phyloP scores from a whole-genome alignment of 2,113 vertebrate species.

The Pituophis catenifer region DNA sequence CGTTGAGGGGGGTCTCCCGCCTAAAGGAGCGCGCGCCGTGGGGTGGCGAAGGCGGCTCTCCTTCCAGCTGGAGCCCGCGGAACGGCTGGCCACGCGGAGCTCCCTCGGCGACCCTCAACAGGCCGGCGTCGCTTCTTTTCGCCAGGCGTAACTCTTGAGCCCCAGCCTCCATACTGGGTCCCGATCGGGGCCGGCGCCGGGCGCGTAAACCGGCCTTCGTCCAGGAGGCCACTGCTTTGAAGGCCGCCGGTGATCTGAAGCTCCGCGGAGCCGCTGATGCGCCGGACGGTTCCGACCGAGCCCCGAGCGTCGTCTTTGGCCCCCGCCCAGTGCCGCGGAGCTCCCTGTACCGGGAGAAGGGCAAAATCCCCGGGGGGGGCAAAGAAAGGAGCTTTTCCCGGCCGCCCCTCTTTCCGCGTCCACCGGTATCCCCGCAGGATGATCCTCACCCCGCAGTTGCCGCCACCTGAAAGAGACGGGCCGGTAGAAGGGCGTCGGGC shows the following conservation, averaged over 20 bases:
- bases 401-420: not conserved
- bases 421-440: not conserved
- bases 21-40: not conserved
- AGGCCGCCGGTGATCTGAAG: not conserved
- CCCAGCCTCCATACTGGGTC: not conserved
- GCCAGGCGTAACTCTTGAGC: not conserved
- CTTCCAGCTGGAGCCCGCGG: not conserved
- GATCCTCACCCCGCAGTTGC: not conserved
- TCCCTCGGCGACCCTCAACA: not conserved
- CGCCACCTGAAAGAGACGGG: not conserved
- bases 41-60: not conserved
- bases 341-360: not conserved
- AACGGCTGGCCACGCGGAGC: not conserved
- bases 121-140: not conserved
- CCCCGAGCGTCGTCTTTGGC: not conserved
- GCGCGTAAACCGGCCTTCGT: not conserved
- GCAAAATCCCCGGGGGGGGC: too few species aligned
- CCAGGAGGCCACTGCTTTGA: not conserved
- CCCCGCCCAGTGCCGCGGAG: not conserved
- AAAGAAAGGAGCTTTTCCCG: not conserved
- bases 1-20: not conserved
- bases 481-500: not conserved
- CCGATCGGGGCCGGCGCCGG: not conserved
- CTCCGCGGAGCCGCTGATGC: not conserved
- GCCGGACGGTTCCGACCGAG: not conserved